A percentile compares a stretch with the other conserved stretches of the same genome.
phyloP scores from a whole-genome alignment of 1,140 invertebrate genomes.

The Cotesia chilonis region DNA sequence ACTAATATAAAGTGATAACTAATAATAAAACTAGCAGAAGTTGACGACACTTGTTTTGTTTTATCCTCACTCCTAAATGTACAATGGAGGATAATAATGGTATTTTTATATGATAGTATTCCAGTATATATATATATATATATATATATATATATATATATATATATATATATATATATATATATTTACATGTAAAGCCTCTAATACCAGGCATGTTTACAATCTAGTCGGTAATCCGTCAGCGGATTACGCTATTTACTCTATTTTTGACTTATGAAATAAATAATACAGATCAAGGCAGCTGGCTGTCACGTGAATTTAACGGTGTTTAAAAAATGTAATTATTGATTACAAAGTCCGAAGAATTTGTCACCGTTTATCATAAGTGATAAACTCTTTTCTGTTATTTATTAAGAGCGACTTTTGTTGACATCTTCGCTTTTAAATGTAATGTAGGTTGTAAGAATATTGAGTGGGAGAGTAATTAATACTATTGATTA shows the following conservation, averaged over 20 bases:
- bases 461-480: no score
- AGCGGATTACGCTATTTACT: constrained; percentile 1
- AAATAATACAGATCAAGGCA: not conserved
- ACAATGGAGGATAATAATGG: no score
- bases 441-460: no score
- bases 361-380: constrained; percentile 9
- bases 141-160: not conserved
- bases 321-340: not conserved
- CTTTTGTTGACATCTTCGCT: not conserved
- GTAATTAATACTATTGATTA: no score
- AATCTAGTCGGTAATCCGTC: constrained; percentile 13
- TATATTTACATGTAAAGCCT: not conserved
- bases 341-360: constrained; percentile 20
- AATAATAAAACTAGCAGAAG: no score
- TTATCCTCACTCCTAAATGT: no score
- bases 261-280: not conserved
- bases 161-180: not conserved
- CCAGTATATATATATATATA: not conserved
- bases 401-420: not conserved
- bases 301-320: not conserved
- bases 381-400: constrained; percentile 15
- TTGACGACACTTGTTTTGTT: no score
- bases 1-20: no score
- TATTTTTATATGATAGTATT: not conserved
- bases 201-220: not conserved